phyloP scores from a whole-genome alignment of 2,797 vertebrate genomes.

The Argya squamiceps region DNA sequence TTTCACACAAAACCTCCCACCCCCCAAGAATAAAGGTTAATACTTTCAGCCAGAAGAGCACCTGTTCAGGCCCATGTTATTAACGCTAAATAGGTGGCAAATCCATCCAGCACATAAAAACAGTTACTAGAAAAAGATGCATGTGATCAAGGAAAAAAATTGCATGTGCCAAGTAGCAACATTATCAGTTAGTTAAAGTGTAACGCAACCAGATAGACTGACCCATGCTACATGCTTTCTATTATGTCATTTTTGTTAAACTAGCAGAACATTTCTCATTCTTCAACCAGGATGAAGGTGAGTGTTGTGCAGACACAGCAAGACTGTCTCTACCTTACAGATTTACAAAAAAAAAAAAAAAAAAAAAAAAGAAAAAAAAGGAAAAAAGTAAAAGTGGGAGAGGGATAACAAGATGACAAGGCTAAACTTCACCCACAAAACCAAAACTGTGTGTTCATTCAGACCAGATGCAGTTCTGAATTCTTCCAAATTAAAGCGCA shows the following conservation, averaged over 20 bases:
- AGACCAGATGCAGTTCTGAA: neutral
- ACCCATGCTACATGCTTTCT: conserved; percentile 20
- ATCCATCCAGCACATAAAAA: neutral
- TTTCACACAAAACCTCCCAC: neutral
- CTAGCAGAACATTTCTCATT: neutral
- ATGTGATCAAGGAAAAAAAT: neutral
- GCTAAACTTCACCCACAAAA: neutral
- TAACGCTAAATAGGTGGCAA: neutral
- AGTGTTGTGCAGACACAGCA: neutral
- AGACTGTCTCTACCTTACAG: neutral
- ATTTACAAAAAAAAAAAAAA: neutral
- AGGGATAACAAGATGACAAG: neutral
- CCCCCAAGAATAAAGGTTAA: neutral
- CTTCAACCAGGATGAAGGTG: neutral
- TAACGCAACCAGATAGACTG: neutral
- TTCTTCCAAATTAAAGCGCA: neutral
- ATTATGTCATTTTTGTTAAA: neutral
- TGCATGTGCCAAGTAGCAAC: neutral
- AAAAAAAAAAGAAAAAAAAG: too few species aligned
- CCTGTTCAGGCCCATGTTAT: neutral
- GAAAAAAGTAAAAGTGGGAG: neutral
- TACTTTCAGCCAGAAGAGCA: neutral
- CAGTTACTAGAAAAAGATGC: neutral
- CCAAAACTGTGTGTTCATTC: neutral
- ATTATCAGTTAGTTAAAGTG: neutral